Base-by-base conservation (phyloP, 2,797 vertebrate genomes). In the Telmatherina bonti region DNA sequence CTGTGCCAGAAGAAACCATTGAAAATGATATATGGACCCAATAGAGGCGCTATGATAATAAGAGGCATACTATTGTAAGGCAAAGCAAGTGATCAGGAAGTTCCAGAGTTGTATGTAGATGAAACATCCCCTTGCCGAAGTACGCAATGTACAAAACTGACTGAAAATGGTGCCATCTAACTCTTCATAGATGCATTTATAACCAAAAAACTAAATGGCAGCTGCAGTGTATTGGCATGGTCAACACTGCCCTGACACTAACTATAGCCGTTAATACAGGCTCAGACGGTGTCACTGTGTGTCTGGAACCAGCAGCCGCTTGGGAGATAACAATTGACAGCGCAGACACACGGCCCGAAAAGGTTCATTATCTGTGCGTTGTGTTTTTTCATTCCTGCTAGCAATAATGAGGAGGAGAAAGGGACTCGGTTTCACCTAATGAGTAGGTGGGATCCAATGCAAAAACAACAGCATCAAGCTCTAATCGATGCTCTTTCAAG, bases 31-130 rank as follows among this genome's bases (percentile, higher is more conserved):
- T 90, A 90, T 76, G 72, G 81, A 67, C 41, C 74, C 73, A 83
- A 87, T 77, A 76, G 76, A 72, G 78, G 83, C 73, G 67, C 75
- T 85, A 72, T 87, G 77, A 89, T 90, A 91, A 89, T 82, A 87
- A 80, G 72, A 79, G 71, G 54, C 56, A 65, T 82, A 60, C 70
- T 52, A 72, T 78, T 83, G 69, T 85, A 73, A 81, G 76, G 82
- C 67, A 81, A 88, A 59, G 70, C 70, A 84, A 89, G 84, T 86
- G 63, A 87, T 69, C 56, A 69, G 72, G 82, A 84, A 66, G 77
- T 74, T 62, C 57, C 33, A 76, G 22, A 35, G 53, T 38, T 70
- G 72, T 74, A 61, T 81, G 62, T 49, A 70, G 47, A 70, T 67
- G 62, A 47, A 64, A 85, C 84, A 90, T 9, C 43, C 43, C 43